Evolutionary conservation across 2,888 invertebrate genomes (phyloP).

Genomic region (Thelaira solivaga): DNA sequence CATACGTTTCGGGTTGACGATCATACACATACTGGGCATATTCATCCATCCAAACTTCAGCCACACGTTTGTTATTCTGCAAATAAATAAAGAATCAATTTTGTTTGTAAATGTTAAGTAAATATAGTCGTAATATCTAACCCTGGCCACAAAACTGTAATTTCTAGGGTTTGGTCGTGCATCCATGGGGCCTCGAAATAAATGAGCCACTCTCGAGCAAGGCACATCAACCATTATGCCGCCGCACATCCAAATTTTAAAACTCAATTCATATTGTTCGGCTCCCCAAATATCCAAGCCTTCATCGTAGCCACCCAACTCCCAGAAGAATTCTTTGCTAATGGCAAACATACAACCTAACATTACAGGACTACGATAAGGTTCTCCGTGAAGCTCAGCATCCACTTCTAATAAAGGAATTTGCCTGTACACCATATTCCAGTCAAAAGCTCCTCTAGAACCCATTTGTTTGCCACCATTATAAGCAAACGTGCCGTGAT

Average conservation of each 20-base stretch:
- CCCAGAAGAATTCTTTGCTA: constrained; percentile 93
- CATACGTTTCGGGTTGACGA: constrained; percentile 84
- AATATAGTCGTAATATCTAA: no score
- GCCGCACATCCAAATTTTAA: constrained; percentile 98
- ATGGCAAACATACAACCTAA: constrained; percentile 98
- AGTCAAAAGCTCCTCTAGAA: constrained; percentile 62
- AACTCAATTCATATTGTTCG: constrained; percentile 97
- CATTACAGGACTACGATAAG: constrained; percentile 91
- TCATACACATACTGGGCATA: constrained; percentile 91
- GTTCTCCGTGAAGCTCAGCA: constrained; percentile 65
- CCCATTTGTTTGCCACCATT: constrained; percentile 51
- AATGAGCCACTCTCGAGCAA: constrained; percentile 94
- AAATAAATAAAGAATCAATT: no score
- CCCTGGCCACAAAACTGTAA: constrained; percentile 59
- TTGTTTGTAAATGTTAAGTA: no score
- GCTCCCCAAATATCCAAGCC: constrained; percentile 98
- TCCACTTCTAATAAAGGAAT: constrained; percentile 80
- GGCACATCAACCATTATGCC: constrained; percentile 93
- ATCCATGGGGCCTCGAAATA: constrained; percentile 82
- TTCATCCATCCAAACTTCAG: constrained; percentile 97
- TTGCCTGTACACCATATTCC: constrained; percentile 80
- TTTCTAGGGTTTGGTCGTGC: constrained; percentile 40
- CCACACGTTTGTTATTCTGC: constrained; percentile 92
- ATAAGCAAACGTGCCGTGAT: constrained; percentile 59
- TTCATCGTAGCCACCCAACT: constrained; percentile 93